Base-by-base conservation (phyloP, 2,113 vertebrate genomes). In the Hydrolagus affinis region DNA sequence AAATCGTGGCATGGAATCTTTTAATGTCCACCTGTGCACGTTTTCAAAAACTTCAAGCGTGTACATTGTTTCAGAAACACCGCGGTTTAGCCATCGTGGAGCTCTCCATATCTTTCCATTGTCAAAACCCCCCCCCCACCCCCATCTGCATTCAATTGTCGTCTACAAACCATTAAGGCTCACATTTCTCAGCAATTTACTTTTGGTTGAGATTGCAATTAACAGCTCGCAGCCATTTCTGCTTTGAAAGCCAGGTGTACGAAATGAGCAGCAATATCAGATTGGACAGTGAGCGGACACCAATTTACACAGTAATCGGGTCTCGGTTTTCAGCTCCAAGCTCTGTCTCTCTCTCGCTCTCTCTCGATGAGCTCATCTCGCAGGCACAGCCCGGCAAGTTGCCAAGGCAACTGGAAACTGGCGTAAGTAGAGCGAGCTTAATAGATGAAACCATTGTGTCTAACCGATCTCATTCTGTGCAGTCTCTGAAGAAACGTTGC, bases 301-400 rank as follows among this genome's bases (percentile, higher is more conserved):
- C 12, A 77, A 10, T 57, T 64, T 17, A 19, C 28, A 83, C 8
- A 66, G 23, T 17, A 62, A 80, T 14, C 8, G 6, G 14, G 14
- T 14, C 59, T 62, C 8, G 14, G 56, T 11, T 21, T 78, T 19
- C 56, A 23, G 21, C 12, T 78, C 21, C 62, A 66, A 44, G 44
- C 44, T 44, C 44, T 44, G 44, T 44, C 44, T 44, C 44, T 44
- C 44, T 44, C 44, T 44, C 44, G 11, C 57, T 30, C 59, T 64
- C 59, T 17, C 11, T 83, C 66, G 60, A 83, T 83, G 25, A 21
- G 23, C n/a, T 78, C 56, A 78, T 83, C 78, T 83, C 62, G 14
- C 62, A 83, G 23, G n/a, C 76, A 80, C 56, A 80, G 19, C 60
- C 59, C 57, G 30, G 66, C 11, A 83, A 19, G 10, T 66, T 60